Evolutionary conservation across 2,797 vertebrate genomes (phyloP), one percentile per base, ranked within the genome.

Genomic region (Cryptoblepharus egeriae): DNA sequence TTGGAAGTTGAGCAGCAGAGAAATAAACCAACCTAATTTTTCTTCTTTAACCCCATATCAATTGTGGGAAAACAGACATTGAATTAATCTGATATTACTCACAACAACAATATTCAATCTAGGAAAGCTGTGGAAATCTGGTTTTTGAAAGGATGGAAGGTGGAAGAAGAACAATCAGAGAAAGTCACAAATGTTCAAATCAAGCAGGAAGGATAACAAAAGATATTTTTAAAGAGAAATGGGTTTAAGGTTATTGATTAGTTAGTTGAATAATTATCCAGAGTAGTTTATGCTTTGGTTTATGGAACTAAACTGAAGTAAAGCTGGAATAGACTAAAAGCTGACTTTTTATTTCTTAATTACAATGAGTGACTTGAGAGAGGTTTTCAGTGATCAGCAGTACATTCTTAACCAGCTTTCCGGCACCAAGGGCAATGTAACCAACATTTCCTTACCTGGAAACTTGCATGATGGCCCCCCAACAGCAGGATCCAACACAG

Each of bases 21-120:
- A 90, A 77, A 32, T 81, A 82, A 84, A 86, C 77, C 64, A 9
- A 69, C 88, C 83, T 6, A 85, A 86, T 52, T 52, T 52, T 81
- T 79, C 89, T 49, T 49, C 90, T 88, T 85, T 92, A 81, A 84
- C 69, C n/a, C 85, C 89, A 58, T 90, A 88, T 92, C 85, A 86
- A 92, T 91, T 92, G 49, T 16, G n/a, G 18, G 49, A 74, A 60
- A 72, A 16, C 49, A 35, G 55, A 35, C 68, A 67, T 58, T 67
- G 32, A 26, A 73, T 79, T 24, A n/a, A 26, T 79, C 42, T 55
- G 20, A 64, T 16, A 45, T 58, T 28, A n/a, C 26, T 68, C 30
- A 60, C 22, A 35, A 26, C 26, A 79, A 30, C 64, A 74, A 60
- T 68, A 84, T 49, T 5, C 20, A 11, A 65, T 30, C 20, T 24